Base-by-base conservation (phyloP, 2,797 vertebrate genomes). In the Trichosurus vulpecula region DNA sequence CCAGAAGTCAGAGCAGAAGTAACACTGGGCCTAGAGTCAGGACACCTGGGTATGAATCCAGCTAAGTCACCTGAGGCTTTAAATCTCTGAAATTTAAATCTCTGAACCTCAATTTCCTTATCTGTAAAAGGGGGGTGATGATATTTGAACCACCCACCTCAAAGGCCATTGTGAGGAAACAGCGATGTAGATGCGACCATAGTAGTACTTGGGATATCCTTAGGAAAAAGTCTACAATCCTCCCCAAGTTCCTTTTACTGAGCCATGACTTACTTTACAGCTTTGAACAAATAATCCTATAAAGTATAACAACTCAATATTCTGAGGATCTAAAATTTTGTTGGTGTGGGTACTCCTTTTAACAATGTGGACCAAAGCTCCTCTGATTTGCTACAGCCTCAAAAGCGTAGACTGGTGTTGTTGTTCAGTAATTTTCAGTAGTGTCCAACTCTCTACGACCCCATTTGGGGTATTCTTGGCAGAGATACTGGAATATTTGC, bases 151-250 rank as follows among this genome's bases (percentile, higher is more conserved):
- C 3, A 35, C 58, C 58, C 35, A 61, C 9, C 31, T 61, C 31
- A 61, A 35, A 58, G 30, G 58, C 31, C 31, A 14, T 35, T 35
- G 31, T 35, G 58, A 61, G 12, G 31, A 61, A 61, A 35, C 29
- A 35, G 30, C 31, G 61, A 29, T 35, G 58, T 35, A 41, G n/a
- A 41, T 8, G 9, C 66, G 35, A n/a, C 61, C 61, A 66, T 13
- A 35, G 35, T 22, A 10, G 52, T 2, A 41, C 41, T 0, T 3
- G 12, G n/a, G 1, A 35, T 2, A 10, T 22, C 27, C 8, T 91
- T 0, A 53, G 30, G 54, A 35, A 27, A 56, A 10, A 5, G 56
- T 66, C 93, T 16, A 0, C 6, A 12, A 35, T 53, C 27, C 35
- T 92, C n/a, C 54, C 57, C 41, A 12, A 52, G 27, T 61, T 87